Base-by-base conservation (phyloP, 2,113 vertebrate genomes). In the Aptenodytes patagonicus region DNA sequence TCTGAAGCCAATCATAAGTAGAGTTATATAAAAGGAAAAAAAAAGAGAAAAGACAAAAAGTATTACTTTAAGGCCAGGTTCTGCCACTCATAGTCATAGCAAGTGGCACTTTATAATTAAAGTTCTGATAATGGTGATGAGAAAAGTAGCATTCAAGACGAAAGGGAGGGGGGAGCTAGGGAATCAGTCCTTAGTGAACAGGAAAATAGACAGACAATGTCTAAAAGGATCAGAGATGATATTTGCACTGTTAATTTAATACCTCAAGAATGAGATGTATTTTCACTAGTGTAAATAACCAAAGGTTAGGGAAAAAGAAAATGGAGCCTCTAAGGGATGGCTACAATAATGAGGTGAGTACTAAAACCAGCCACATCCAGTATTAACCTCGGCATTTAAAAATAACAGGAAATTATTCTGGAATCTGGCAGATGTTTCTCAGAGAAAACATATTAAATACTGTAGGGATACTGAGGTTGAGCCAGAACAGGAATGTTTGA, bases 181-280 rank as follows among this genome's bases (percentile, higher is more conserved):
- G 70, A 95, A 80, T 87, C 49, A 78, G 40, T 64, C 49, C 32
- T 92, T 58, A 84, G 72, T 79, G 83, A 94, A 89, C 38, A 95
- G 40, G 36, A 93, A 93, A 92, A 95, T 76, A 93, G 90, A 96
- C 54, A 95, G 83, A 76, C 29, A 76, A 95, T 44, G 32, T 54
- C 46, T 83, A 69, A 79, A 94, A 95, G 70, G 95, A 94, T 87
- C 19, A 76, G 72, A 89, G 44, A 82, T 89, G 47, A 51, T 94
- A 97, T 95, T 95, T 96, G 70, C 70, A 66, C 65, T 83, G 80
- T 79, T 94, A 95, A 95, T 89, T 90, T 61, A 93, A 92, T 40
- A 66, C 40, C 83, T 34, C 82, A 89, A 91, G 57, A 95, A 85
- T 95, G 78, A 96, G 81, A 95, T 79, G 36, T 62, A 61, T 95